Conservation (phyloP, 2,888 invertebrate genomes). For the Mythimna impura region DNA sequence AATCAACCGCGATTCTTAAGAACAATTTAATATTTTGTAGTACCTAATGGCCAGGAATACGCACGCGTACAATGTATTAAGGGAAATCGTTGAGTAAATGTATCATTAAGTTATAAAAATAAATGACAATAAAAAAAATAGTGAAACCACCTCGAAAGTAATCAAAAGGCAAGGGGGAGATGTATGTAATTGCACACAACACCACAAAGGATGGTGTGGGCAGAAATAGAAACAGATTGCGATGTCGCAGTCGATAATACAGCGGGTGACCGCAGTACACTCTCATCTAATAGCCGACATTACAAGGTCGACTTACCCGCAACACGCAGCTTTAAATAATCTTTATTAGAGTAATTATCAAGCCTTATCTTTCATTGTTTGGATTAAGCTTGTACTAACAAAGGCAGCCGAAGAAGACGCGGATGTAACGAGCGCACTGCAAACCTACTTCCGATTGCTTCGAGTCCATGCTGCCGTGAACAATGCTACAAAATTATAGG, state of each 20-base stretch:
- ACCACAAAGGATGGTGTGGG: slow-evolving; percentile 79
- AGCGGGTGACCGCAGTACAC: slow-evolving; percentile 74
- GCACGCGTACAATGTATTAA: slow-evolving; percentile 22
- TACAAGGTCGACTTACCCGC: slow-evolving; percentile 53
- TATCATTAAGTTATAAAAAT: slow-evolving; percentile 78
- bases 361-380: slow-evolving; percentile 27
- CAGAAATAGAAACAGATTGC: slow-evolving; percentile 84
- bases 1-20: slow-evolving; percentile 32
- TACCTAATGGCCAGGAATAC: slow-evolving; percentile 19
- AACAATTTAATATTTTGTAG: slow-evolving; percentile 40
- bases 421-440: slow-evolving; percentile 81
- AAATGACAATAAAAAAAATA: slow-evolving; percentile 70
- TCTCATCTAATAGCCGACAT: slow-evolving; percentile 60
- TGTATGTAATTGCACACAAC: slow-evolving; percentile 79
- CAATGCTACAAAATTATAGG: slow-evolving; percentile 87
- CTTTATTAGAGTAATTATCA: slow-evolving; percentile 23
- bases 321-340: slow-evolving; percentile 38
- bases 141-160: slow-evolving; percentile 71
- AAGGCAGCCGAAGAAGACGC: slow-evolving; percentile 63
- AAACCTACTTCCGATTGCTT: slow-evolving; percentile 86
- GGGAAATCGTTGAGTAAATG: slow-evolving; percentile 60
- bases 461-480: slow-evolving; percentile 78
- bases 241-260: slow-evolving; percentile 81
- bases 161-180: slow-evolving; percentile 74
- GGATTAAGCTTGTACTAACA: slow-evolving; percentile 36